Evolutionary conservation across 1,140 invertebrate species (phyloP).

Genomic region (Scaptodrosophila lebanonensis): DNA sequence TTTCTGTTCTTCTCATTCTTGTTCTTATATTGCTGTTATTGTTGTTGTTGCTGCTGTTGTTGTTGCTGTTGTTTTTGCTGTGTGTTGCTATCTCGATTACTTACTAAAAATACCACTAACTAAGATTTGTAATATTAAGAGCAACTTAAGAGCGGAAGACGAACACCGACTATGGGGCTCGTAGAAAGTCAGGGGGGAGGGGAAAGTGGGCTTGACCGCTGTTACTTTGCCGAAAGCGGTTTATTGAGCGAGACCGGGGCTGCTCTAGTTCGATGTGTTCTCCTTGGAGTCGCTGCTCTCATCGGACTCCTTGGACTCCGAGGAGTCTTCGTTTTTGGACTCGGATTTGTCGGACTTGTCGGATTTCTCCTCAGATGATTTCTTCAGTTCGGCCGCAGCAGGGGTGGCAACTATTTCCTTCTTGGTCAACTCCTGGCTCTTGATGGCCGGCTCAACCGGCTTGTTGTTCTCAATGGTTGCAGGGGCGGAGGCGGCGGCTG

Average conservation of each 20-base stretch:
- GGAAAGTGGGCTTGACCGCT: neutral
- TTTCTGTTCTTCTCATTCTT: too few species aligned
- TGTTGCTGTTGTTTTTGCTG: slow-evolving; percentile 5
- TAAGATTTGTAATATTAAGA: slow-evolving; percentile 38
- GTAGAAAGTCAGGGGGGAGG: neutral
- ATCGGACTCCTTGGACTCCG: slow-evolving; percentile 51
- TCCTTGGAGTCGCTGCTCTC: slow-evolving; percentile 63
- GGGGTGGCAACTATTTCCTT: slow-evolving; percentile 15
- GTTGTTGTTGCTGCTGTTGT: too few species aligned
- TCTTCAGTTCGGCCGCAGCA: slow-evolving; percentile 35
- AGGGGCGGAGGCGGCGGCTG: slow-evolving; percentile 17
- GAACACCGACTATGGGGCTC: slow-evolving; percentile 7
- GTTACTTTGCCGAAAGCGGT: too few species aligned
- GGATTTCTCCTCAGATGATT: slow-evolving; percentile 41
- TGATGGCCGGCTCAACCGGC: slow-evolving; percentile 8
- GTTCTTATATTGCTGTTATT: too few species aligned
- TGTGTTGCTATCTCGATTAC: slow-evolving; percentile 20
- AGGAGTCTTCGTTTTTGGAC: slow-evolving; percentile 47
- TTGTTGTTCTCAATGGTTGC: slow-evolving; percentile 2
- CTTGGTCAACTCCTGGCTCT: slow-evolving; percentile 11
- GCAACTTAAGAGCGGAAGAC: slow-evolving; percentile 22
- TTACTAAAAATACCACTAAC: slow-evolving; percentile 38
- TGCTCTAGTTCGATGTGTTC: slow-evolving; percentile 29
- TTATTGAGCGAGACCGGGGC: too few species aligned
- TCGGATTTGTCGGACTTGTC: slow-evolving; percentile 38